These are phyloP conservation scores for Pollachius pollachius DNA, from an alignment of 2,113 vertebrate genomes.

Conservation along the genomic window DNA sequence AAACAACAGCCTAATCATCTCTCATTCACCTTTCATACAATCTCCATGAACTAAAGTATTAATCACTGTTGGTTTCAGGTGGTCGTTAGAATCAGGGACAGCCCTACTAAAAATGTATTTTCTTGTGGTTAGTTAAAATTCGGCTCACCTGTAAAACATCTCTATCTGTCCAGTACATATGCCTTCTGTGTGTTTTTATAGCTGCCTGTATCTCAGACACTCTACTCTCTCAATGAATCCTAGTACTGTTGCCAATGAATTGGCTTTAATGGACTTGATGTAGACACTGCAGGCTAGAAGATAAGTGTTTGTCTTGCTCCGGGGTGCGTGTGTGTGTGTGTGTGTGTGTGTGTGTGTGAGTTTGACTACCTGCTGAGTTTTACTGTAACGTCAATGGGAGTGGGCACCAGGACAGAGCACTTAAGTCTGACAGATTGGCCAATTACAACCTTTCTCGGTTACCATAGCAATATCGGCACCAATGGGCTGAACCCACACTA, in stretches of 20 bases:
- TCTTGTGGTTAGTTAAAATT: slow-evolving; percentile 42
- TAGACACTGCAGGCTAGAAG: slow-evolving; percentile 40
- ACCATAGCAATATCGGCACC: slow-evolving; percentile 67
- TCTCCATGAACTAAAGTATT: slow-evolving; percentile 35
- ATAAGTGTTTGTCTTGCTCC: slow-evolving; percentile 52
- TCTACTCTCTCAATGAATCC: slow-evolving; percentile 18
- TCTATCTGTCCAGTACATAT: slow-evolving; percentile 40
- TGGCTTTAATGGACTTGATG: slow-evolving; percentile 50
- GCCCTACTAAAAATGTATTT: slow-evolving; percentile 41
- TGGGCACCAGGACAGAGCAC: slow-evolving; percentile 48
- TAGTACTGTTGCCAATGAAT: slow-evolving; percentile 46
- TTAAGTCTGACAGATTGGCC: slow-evolving; percentile 57
- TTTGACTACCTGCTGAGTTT: slow-evolving; percentile 39
- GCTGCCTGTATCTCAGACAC: background rate
- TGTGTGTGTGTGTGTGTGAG: background rate
- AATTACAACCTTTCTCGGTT: slow-evolving; percentile 54
- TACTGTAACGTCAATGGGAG: slow-evolving; percentile 41
- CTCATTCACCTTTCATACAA: slow-evolving; percentile 22
- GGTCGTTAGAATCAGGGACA: slow-evolving; percentile 39
- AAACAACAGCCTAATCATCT: slow-evolving; percentile 21
- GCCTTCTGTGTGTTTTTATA: slow-evolving; percentile 27
- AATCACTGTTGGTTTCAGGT: slow-evolving; percentile 25
- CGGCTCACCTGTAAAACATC: slow-evolving; percentile 37
- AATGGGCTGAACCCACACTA: slow-evolving; percentile 17
- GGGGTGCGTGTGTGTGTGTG: slow-evolving; percentile 21